Evolutionary conservation across 2,113 vertebrate genomes (phyloP).

Genomic region (Tragelaphus strepsiceros): DNA sequence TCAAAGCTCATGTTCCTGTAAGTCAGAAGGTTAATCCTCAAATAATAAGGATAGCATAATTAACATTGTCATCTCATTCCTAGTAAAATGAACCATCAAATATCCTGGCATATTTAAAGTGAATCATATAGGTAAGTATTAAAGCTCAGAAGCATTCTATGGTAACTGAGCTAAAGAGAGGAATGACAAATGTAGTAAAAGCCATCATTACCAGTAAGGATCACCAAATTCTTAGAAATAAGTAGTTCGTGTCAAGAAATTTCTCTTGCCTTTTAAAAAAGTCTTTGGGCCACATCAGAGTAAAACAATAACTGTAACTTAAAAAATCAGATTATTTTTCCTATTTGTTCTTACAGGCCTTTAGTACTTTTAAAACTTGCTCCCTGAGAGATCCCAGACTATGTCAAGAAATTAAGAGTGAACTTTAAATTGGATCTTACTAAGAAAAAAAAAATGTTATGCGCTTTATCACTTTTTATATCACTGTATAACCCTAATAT

Average conservation of each 20-base stretch:
- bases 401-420: slow-evolving; percentile 48
- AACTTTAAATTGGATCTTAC: slow-evolving; percentile 26
- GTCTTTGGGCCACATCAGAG: neutral
- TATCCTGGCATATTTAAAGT: neutral
- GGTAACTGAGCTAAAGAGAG: slow-evolving; percentile 37
- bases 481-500: neutral
- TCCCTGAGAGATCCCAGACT: slow-evolving; percentile 62
- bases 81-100: slow-evolving; percentile 44
- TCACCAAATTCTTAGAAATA: slow-evolving; percentile 21
- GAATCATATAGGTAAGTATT: slow-evolving; percentile 36
- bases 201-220: neutral
- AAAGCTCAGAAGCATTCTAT: slow-evolving; percentile 35
- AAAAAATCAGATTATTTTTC: slow-evolving; percentile 9
- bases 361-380: slow-evolving; percentile 46
- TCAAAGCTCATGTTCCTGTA: neutral
- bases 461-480: neutral
- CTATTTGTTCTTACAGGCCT: slow-evolving; percentile 36
- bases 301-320: neutral
- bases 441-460: neutral
- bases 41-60: slow-evolving; percentile 36
- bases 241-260: neutral
- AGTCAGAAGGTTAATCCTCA: slow-evolving; percentile 12
- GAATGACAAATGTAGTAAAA: slow-evolving; percentile 22
- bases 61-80: slow-evolving; percentile 14
- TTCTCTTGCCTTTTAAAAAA: neutral